Evolutionary conservation across 2,888 invertebrate species (phyloP).

Genomic region (Gari tellinella): DNA sequence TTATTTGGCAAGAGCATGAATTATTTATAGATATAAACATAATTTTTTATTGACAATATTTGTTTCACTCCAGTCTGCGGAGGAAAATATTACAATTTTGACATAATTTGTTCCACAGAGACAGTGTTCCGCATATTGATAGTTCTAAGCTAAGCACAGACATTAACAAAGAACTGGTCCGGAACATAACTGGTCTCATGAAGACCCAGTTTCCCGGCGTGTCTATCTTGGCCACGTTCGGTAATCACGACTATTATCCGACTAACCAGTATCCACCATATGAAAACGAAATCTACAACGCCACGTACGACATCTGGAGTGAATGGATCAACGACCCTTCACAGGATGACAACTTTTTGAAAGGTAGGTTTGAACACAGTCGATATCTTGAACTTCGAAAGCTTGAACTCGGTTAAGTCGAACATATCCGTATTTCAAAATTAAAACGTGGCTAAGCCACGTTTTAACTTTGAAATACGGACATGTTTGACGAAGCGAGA

Average conservation of each 20-base stretch:
- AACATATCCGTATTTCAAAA: no score
- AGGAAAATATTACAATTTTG: no score
- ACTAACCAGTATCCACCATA: conserved; percentile 85
- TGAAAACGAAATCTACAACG: conserved; percentile 85
- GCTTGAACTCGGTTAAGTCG: no score
- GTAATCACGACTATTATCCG: conserved; percentile 90
- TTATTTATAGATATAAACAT: no score
- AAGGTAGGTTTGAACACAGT: conserved; percentile 89
- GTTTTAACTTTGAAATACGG: no score
- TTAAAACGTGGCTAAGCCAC: no score
- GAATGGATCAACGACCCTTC: conserved; percentile 90
- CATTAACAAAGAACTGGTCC: conserved; percentile 90
- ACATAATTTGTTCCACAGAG: conserved; percentile 87
- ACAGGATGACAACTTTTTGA: conserved; percentile 92
- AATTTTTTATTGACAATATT: no score
- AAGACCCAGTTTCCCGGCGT: conserved; percentile 85
- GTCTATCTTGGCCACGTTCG: conserved; percentile 94
- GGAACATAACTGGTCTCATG: conserved; percentile 89
- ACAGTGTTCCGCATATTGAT: conserved; percentile 91
- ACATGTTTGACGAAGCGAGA: no score
- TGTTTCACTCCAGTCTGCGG: no score
- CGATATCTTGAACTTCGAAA: no score
- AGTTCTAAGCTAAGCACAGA: conserved; percentile 89
- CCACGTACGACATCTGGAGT: conserved; percentile 88
- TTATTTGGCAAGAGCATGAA: no score